A percentile compares a stretch with the other conserved stretches of the same genome.
These are phyloP conservation scores for Anticlea derivata DNA, from an alignment of 2,888 invertebrate species.

Conservation along the genomic window DNA sequence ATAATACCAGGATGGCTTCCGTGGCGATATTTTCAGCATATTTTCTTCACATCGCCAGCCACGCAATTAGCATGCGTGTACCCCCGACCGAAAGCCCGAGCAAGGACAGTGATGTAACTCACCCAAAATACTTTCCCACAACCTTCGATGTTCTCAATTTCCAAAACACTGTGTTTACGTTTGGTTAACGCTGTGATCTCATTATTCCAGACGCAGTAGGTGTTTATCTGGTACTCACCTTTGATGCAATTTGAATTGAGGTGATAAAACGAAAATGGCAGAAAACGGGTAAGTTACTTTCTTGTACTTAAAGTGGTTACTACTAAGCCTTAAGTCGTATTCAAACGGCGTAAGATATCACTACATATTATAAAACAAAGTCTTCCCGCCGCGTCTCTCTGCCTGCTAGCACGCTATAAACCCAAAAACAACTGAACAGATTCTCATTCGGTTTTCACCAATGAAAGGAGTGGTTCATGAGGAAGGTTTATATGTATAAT, in stretches of 20 bases:
- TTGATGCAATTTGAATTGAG: constrained; percentile 39
- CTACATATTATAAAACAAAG: too few species aligned
- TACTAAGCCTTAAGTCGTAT: too few species aligned
- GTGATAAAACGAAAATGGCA: constrained; percentile 55
- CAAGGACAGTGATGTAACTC: constrained; percentile 35
- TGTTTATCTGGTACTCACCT: constrained; percentile 23
- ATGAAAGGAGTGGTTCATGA: too few species aligned
- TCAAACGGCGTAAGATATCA: too few species aligned
- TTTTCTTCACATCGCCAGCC: background rate
- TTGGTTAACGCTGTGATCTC: constrained; percentile 23
- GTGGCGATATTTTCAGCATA: too few species aligned
- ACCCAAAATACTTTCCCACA: constrained; percentile 33
- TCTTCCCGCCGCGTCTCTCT: too few species aligned
- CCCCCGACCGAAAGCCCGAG: background rate
- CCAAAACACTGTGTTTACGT: constrained; percentile 29
- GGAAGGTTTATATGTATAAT: background rate
- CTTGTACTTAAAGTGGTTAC: too few species aligned
- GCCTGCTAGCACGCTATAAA: too few species aligned
- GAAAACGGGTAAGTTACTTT: constrained; percentile 66
- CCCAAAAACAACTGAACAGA: too few species aligned
- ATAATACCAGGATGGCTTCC: too few species aligned
- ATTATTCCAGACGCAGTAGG: constrained; percentile 32
- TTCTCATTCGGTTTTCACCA: too few species aligned
- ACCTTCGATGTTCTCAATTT: constrained; percentile 30
- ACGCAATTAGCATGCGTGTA: background rate